Evolutionary conservation across 2,113 vertebrate genomes (phyloP).

Genomic region (Corynorhinus townsendii): DNA sequence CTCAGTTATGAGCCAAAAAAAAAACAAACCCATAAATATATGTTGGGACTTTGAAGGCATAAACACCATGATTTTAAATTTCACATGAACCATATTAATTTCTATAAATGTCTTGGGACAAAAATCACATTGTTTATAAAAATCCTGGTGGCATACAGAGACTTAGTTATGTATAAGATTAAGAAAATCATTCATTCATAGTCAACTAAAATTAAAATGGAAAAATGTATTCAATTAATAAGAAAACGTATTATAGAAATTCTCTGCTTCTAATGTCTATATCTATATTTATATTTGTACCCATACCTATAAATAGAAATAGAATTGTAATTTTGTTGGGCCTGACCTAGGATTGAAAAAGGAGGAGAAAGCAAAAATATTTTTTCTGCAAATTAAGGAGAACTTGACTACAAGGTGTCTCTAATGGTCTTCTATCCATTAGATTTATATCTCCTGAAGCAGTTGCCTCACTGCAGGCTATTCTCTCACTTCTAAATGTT

Average conservation of each 20-base stretch:
- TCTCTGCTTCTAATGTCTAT: not conserved
- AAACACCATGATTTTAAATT: not conserved
- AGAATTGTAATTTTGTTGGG: not conserved
- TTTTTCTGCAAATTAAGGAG: not conserved
- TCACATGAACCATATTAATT: not conserved
- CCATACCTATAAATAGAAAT: not conserved
- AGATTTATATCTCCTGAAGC: slow-evolving; percentile 29
- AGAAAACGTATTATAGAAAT: not conserved
- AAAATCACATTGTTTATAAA: not conserved
- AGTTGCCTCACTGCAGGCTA: not conserved
- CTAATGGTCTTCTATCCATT: slow-evolving; percentile 1
- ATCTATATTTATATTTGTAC: not conserved
- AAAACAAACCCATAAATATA: not conserved
- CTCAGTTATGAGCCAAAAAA: not conserved
- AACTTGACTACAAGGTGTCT: not conserved
- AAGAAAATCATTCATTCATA: not conserved
- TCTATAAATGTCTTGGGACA: slow-evolving; percentile 2
- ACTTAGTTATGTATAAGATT: not conserved
- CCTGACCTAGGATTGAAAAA: not conserved
- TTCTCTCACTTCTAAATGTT: slow-evolving; percentile 31
- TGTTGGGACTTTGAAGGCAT: not conserved
- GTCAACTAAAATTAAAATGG: slow-evolving; percentile 7
- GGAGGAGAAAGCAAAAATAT: not conserved
- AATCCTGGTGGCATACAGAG: not conserved
- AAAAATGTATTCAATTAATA: not conserved